Conservation (phyloP, 2,888 invertebrate genomes). For the Habroteleia sp. region DNA sequence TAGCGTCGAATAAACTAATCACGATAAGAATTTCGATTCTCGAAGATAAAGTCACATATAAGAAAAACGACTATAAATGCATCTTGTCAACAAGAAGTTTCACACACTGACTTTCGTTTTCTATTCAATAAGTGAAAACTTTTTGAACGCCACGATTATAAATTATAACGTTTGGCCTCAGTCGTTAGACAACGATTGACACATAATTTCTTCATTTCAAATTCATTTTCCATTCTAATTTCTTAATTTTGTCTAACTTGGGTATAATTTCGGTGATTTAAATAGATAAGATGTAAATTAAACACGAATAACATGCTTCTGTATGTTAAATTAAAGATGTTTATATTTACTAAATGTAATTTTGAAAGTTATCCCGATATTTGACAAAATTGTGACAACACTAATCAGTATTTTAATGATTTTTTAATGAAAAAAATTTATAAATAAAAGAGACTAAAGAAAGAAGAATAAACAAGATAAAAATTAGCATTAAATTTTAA, state of each 20-base stretch:
- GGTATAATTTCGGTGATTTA: neutral
- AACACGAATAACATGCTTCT: neutral
- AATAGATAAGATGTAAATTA: slow-evolving; percentile 17
- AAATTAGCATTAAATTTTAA: too few relatives aligned
- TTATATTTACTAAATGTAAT: too few relatives aligned
- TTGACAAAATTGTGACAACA: too few relatives aligned
- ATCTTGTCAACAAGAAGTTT: slow-evolving; percentile 54
- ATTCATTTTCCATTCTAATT: slow-evolving; percentile 29
- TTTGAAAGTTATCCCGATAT: too few relatives aligned
- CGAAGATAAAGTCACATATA: slow-evolving; percentile 58
- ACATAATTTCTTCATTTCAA: slow-evolving; percentile 41
- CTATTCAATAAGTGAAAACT: slow-evolving; percentile 61
- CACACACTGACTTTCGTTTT: slow-evolving; percentile 60
- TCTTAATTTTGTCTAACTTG: slow-evolving; percentile 19
- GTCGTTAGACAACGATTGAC: slow-evolving; percentile 39
- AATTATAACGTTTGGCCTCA: slow-evolving; percentile 34
- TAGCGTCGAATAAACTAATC: slow-evolving; percentile 48
- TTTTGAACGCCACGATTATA: slow-evolving; percentile 27
- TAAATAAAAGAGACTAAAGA: too few relatives aligned
- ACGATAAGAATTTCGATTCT: slow-evolving; percentile 41
- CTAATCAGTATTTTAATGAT: too few relatives aligned
- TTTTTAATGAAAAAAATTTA: too few relatives aligned
- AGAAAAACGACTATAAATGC: slow-evolving; percentile 51
- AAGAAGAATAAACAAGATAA: too few relatives aligned
- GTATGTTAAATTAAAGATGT: neutral